phyloP scores from a whole-genome alignment of 2,113 vertebrate genomes.

The Alethe diademata region DNA sequence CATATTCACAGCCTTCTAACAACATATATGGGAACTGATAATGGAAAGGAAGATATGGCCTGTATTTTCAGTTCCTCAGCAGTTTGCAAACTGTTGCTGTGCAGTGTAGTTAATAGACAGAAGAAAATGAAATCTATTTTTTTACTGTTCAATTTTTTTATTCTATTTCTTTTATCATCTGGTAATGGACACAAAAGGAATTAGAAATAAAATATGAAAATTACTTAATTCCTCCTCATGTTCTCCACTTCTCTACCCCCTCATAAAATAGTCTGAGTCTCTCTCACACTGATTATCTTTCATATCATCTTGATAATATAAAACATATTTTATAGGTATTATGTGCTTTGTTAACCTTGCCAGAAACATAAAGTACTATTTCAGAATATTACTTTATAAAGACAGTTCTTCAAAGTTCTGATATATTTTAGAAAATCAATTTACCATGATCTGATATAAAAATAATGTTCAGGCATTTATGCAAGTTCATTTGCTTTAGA shows the following conservation, averaged over 20 bases:
- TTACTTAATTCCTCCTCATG: background rate
- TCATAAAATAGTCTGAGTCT: background rate
- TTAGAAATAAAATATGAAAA: background rate
- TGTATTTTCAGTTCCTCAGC: background rate
- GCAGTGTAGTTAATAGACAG: background rate
- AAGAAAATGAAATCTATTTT: background rate
- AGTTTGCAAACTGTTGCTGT: background rate
- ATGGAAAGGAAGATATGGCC: background rate
- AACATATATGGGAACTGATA: background rate
- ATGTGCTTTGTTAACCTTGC: background rate
- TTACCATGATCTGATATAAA: conserved; percentile 94
- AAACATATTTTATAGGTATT: background rate
- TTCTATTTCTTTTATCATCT: background rate
- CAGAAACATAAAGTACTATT: background rate
- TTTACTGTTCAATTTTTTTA: background rate
- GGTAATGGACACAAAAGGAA: background rate
- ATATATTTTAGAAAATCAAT: background rate
- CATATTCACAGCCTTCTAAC: background rate
- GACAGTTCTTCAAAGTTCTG: background rate
- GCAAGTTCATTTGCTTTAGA: conserved; percentile 82
- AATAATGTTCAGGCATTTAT: conserved; percentile 88
- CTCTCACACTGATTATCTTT: background rate
- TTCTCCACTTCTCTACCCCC: background rate
- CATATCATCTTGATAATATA: background rate
- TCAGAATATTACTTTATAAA: background rate